These are phyloP conservation scores for Todiramphus saurophagus DNA, from an alignment of 2,113 vertebrate species.

Conservation along the genomic window DNA sequence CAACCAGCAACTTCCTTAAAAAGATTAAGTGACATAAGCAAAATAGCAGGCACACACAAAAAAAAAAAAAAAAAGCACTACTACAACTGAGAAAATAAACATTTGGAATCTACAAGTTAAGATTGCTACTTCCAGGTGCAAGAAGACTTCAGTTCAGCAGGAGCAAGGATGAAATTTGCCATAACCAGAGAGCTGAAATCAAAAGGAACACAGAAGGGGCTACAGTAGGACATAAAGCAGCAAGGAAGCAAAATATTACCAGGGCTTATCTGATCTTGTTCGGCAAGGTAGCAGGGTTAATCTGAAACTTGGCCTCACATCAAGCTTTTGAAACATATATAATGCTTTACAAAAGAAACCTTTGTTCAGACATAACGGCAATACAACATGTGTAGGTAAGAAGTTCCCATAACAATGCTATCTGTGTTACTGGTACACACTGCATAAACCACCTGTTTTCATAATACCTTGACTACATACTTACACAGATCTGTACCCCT, in stretches of 20 bases:
- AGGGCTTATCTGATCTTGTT: background rate
- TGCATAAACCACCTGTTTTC: background rate
- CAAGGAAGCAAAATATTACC: background rate
- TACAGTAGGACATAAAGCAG: background rate
- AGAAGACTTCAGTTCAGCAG: background rate
- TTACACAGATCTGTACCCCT: slow-evolving; percentile 74
- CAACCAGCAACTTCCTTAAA: background rate
- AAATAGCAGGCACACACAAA: background rate
- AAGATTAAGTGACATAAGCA: background rate
- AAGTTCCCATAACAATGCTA: background rate
- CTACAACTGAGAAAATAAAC: background rate
- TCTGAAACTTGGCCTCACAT: background rate
- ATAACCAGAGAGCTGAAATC: background rate
- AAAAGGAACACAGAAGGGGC: background rate
- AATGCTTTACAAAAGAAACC: background rate
- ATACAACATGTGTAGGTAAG: background rate
- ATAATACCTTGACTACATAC: slow-evolving; percentile 18
- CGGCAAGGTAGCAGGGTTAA: background rate
- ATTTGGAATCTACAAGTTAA: background rate
- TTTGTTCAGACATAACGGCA: background rate
- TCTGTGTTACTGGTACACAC: background rate
- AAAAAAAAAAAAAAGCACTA: background rate
- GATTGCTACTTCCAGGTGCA: background rate
- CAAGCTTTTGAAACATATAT: background rate
- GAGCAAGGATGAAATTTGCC: background rate